A percentile compares a stretch with the other conserved stretches of the same genome.
These are phyloP conservation scores for Euwallacea similis DNA, from an alignment of 1,140 invertebrate species.

Conservation along the genomic window DNA sequence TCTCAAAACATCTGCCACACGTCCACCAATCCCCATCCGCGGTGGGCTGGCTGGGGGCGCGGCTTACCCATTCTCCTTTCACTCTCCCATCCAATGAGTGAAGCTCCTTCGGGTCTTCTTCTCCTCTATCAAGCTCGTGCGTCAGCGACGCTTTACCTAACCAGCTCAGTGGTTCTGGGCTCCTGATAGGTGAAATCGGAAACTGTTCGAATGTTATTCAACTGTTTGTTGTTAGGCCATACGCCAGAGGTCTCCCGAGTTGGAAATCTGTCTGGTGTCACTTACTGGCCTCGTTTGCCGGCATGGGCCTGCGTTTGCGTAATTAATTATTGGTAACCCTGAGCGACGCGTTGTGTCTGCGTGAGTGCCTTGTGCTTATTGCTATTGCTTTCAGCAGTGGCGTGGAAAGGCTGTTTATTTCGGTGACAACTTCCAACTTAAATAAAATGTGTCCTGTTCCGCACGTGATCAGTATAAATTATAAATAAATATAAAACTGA, in stretches of 20 bases:
- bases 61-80: slow-evolving; percentile 10
- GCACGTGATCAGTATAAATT: too few species aligned
- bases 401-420: too few species aligned
- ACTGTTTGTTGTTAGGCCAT: slow-evolving; percentile 41
- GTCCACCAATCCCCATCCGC: slow-evolving; percentile 26
- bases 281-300: slow-evolving; percentile 34
- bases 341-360: slow-evolving; percentile 30
- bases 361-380: slow-evolving; percentile 20
- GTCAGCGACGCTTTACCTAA: neutral
- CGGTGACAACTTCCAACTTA: too few species aligned
- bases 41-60: slow-evolving; percentile 16
- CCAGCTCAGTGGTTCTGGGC: slow-evolving; percentile 11
- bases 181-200: slow-evolving; percentile 27
- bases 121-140: neutral
- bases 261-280: slow-evolving; percentile 7
- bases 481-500: too few species aligned
- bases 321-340: slow-evolving; percentile 39
- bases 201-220: slow-evolving; percentile 38
- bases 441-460: too few species aligned
- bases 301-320: slow-evolving; percentile 26
- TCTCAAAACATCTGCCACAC: slow-evolving; percentile 35
- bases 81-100: slow-evolving; percentile 8
- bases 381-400: too few species aligned
- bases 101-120: neutral
- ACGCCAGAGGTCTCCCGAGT: slow-evolving; percentile 29